Conservation (phyloP, 2,797 vertebrate species). For the Rhynchotus rufescens region DNA sequence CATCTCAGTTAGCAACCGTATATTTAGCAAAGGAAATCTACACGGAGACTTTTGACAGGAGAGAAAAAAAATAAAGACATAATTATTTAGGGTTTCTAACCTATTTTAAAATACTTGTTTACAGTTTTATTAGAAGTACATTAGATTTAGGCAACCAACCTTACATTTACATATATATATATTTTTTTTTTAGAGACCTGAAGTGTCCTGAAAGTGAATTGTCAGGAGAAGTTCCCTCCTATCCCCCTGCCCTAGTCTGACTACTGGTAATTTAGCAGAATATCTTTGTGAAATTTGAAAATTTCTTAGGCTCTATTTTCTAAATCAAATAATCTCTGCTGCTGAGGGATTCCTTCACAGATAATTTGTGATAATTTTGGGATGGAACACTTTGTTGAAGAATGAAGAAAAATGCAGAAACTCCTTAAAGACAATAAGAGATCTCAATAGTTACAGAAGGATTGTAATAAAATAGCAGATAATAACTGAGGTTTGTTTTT, state of each 20-base stretch:
- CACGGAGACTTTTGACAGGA: neutral
- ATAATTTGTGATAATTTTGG: neutral
- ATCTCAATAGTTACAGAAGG: neutral
- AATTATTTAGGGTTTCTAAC: neutral
- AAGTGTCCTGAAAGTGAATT: neutral
- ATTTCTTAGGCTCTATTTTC: neutral
- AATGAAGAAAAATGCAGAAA: neutral
- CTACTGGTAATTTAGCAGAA: neutral
- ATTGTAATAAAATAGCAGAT: neutral
- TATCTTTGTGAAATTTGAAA: neutral
- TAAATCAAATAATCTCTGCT: neutral
- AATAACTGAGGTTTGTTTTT: neutral
- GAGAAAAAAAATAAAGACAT: neutral
- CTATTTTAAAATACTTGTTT: neutral
- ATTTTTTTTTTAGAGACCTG: neutral
- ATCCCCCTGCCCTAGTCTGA: neutral
- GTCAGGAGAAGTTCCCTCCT: neutral
- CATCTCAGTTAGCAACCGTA: neutral
- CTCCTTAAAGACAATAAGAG: neutral
- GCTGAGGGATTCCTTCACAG: neutral
- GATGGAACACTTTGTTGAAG: neutral
- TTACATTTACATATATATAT: neutral
- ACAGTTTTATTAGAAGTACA: conserved; percentile 1
- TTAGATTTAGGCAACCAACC: neutral
- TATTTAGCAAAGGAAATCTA: neutral